Base-by-base conservation (phyloP, 1,140 invertebrate genomes). In the Brachionus angularis region DNA sequence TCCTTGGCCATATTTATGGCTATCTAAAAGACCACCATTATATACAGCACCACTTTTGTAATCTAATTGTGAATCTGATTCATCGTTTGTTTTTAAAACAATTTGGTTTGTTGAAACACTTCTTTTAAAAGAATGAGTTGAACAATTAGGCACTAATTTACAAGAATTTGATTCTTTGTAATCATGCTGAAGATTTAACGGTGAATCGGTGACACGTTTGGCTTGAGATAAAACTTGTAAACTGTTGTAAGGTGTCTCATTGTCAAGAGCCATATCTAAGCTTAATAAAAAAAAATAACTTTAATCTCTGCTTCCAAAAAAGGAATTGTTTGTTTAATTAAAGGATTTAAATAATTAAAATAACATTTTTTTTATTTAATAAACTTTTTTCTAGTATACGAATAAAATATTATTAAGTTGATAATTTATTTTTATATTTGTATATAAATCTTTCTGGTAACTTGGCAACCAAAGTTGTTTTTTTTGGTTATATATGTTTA, bases 31-130 rank as follows among this genome's bases (percentile, higher is more conserved):
- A 8, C 73, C 73, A 16, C 80, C 79, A 67, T 75, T 74, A 73
- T 78, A 81, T 21, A 70, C 75, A 14, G 78, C 79, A 7, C 79
- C 80, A 75, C 77, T 80, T 72, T 76, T 78, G 71, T 80, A 81
- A 12, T 73, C 73, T 12, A 72, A 27, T 34, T 55, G 70, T 0
- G 53, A 58, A 18, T 58, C 53, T 39, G 53, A 58, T 39, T 58
- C 53, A n/a, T n/a, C n/a, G n/a, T n/a, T n/a, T n/a, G n/a, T n/a
- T n/a, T n/a, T n/a, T 23, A 58, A 58, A 23, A 39, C 33, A 33
- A 33, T 31, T 8, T 12, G 31, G 29, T 31, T 55, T 55, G 29
- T 33, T 2, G 14, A 16, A 29, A 39, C 36, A 23, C 33, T 58
- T 39, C 16, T 33, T 58, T 58, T 58, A 3, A 36, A 21, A 12